phyloP scores from a whole-genome alignment of 2,113 vertebrate species.

The Oncorhynchus keta region DNA sequence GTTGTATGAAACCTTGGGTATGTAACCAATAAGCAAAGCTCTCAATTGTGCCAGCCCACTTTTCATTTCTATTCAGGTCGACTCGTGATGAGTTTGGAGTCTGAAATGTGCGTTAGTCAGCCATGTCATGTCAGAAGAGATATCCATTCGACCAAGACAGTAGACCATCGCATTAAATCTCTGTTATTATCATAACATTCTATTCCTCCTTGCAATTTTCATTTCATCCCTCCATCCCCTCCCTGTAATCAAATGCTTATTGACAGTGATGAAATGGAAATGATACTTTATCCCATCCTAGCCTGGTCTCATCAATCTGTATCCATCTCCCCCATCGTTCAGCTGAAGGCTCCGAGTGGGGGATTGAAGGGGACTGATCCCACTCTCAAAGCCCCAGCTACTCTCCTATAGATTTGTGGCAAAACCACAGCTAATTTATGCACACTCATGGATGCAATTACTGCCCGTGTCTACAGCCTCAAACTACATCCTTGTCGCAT shows the following conservation, averaged over 20 bases:
- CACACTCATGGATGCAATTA: slow-evolving; percentile 69
- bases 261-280: slow-evolving; percentile 63
- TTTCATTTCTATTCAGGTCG: no score
- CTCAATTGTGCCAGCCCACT: no score
- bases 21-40: no score
- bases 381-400: slow-evolving; percentile 25
- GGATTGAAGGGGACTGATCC: slow-evolving; percentile 53
- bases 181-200: slow-evolving; percentile 52
- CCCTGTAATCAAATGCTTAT: slow-evolving; percentile 53
- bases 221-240: slow-evolving; percentile 20
- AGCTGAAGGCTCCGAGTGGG: slow-evolving; percentile 29
- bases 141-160: not conserved
- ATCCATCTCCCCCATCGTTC: slow-evolving; percentile 22
- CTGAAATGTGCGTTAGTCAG: not conserved
- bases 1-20: no score
- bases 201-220: slow-evolving; percentile 26
- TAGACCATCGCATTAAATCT: slow-evolving; percentile 37
- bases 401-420: not conserved
- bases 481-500: slow-evolving; percentile 20
- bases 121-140: slow-evolving; percentile 14
- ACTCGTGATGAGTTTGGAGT: no score
- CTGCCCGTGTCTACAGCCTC: slow-evolving; percentile 49
- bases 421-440: slow-evolving; percentile 64
- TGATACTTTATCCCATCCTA: slow-evolving; percentile 46
- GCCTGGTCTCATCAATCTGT: slow-evolving; percentile 45